Evolutionary conservation across 2,113 vertebrate genomes (phyloP).

Genomic region (Bufo bufo): DNA sequence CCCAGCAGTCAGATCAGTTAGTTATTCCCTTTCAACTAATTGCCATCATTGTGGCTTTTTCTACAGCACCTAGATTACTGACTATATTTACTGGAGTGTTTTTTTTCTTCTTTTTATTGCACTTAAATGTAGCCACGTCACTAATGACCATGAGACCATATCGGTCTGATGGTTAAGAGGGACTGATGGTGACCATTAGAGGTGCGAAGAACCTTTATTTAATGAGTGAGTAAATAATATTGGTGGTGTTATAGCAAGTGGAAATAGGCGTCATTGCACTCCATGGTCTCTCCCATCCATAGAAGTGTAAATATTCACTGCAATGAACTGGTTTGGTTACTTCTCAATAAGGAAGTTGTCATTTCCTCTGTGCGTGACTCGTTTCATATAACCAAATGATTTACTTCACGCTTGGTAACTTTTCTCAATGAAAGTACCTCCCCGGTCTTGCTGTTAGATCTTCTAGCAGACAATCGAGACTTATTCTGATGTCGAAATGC

Average conservation of each 20-base stretch:
- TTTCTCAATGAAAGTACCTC: slow-evolving; percentile 18
- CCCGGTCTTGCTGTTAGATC: not conserved
- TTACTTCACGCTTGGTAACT: slow-evolving; percentile 31
- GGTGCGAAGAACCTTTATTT: not conserved
- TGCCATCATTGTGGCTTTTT: not conserved
- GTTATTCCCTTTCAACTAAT: not conserved
- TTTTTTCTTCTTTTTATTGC: not conserved
- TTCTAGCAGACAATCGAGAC: not conserved
- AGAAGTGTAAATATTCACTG: not conserved
- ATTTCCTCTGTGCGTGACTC: slow-evolving; percentile 28
- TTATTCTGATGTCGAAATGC: not conserved
- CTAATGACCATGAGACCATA: not conserved
- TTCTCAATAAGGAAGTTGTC: slow-evolving; percentile 19
- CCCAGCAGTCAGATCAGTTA: too few species aligned
- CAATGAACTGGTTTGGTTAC: slow-evolving; percentile 1
- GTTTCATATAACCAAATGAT: not conserved
- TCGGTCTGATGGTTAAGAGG: not conserved
- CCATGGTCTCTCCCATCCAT: not conserved
- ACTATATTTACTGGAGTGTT: not conserved
- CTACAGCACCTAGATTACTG: not conserved
- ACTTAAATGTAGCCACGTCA: not conserved
- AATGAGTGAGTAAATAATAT: not conserved
- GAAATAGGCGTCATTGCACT: not conserved
- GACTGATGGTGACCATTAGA: not conserved
- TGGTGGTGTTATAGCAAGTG: not conserved